Conservation (phyloP, 2,888 invertebrate species). For the Rhamphomyia laevipes region DNA sequence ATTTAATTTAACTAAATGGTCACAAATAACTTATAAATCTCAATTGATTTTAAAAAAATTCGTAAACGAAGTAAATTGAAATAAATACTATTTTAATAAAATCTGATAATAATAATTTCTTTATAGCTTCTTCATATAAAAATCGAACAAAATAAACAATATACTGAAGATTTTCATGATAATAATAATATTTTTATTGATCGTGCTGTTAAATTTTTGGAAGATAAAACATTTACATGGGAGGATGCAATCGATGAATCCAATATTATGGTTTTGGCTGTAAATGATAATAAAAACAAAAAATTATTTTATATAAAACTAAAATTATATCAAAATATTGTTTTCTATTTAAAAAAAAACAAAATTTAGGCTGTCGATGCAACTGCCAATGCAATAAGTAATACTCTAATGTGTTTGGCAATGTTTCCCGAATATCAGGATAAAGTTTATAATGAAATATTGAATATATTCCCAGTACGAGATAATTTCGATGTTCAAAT, state of each 20-base stretch:
- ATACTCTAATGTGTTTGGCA: conserved; percentile 30
- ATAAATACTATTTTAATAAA: background rate
- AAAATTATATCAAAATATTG: no score
- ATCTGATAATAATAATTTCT: background rate
- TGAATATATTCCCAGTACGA: conserved; percentile 18
- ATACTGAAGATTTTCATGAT: background rate
- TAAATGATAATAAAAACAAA: background rate
- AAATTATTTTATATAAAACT: no score
- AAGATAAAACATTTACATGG: background rate
- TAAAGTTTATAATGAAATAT: conserved; percentile 25
- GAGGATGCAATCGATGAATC: background rate
- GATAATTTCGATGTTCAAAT: conserved; percentile 13
- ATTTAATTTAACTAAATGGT: background rate
- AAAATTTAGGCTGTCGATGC: conserved; percentile 28
- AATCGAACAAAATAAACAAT: background rate
- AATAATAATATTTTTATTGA: background rate
- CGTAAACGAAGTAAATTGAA: background rate
- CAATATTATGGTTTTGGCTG: background rate
- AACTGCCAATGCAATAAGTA: conserved; percentile 30
- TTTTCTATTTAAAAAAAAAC: background rate
- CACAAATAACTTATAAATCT: background rate
- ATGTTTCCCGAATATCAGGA: conserved; percentile 30
- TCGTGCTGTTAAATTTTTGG: background rate
- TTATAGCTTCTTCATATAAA: no score
- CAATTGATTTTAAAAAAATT: background rate